These are phyloP conservation scores for Sander lucioperca DNA, from an alignment of 2,113 vertebrate genomes.

Conservation along the genomic window DNA sequence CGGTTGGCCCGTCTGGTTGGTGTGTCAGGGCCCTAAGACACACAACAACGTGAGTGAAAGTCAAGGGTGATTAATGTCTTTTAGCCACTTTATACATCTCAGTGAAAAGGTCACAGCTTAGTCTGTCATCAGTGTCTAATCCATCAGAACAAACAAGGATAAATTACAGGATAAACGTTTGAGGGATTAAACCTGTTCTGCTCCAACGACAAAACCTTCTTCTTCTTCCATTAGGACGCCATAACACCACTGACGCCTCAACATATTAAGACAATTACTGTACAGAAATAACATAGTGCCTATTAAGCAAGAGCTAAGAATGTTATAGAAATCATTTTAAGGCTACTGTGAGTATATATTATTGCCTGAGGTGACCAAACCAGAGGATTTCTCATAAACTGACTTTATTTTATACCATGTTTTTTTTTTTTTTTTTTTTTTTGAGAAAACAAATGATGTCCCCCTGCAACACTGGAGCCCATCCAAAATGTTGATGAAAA, in stretches of 20 bases:
- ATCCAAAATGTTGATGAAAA: conserved; percentile 50
- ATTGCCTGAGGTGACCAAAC: background rate
- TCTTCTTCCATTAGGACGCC: conserved; percentile 21
- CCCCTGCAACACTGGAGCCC: conserved; percentile 4
- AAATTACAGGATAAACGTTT: conserved; percentile 34
- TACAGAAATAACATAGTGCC: conserved; percentile 1
- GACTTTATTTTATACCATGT: background rate
- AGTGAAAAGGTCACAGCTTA: conserved; percentile 44
- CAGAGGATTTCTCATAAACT: conserved; percentile 28
- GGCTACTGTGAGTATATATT: background rate
- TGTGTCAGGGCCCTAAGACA: too few relatives aligned
- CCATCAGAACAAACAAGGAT: conserved; percentile 42
- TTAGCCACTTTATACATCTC: conserved; percentile 18
- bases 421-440: too few relatives aligned
- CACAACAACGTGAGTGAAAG: conserved; percentile 12
- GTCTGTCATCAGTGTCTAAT: conserved; percentile 49
- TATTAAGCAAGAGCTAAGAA: conserved; percentile 1
- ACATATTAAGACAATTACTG: background rate
- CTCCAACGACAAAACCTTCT: background rate
- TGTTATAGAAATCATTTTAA: conserved; percentile 8
- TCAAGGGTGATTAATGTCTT: conserved; percentile 42
- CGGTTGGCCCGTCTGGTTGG: too few relatives aligned
- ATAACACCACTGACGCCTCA: background rate
- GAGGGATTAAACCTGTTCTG: conserved; percentile 50
- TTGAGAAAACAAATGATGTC: conserved; percentile 41